These are phyloP conservation scores for Drosophila hydei DNA, from an alignment of 1,140 invertebrate species.

Conservation along the genomic window DNA sequence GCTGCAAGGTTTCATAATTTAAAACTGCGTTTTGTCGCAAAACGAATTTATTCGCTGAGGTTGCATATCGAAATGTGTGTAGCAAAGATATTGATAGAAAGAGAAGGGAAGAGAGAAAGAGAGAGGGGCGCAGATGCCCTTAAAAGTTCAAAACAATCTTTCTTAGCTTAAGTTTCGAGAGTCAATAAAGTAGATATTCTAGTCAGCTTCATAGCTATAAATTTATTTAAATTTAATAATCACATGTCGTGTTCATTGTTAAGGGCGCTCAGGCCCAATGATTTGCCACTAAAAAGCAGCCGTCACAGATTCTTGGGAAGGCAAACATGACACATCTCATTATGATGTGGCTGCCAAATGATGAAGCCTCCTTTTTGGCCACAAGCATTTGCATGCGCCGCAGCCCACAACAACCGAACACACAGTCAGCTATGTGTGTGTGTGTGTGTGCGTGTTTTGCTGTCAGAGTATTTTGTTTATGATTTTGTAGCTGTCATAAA, in stretches of 20 bases:
- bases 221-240: slow-evolving; percentile 58
- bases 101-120: neutral
- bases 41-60: slow-evolving; percentile 66
- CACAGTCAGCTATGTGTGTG: no score
- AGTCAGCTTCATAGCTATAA: neutral
- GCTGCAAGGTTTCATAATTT: slow-evolving; percentile 59
- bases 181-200: neutral
- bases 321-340: slow-evolving; percentile 80
- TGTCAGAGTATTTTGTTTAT: slow-evolving; percentile 80
- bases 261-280: slow-evolving; percentile 23
- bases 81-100: no score
- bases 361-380: slow-evolving; percentile 48
- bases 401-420: no score
- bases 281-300: slow-evolving; percentile 29
- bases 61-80: slow-evolving; percentile 14
- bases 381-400: slow-evolving; percentile 41
- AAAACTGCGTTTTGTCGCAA: slow-evolving; percentile 63
- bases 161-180: neutral
- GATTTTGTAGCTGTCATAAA: slow-evolving; percentile 83
- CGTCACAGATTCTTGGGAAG: slow-evolving; percentile 55
- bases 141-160: neutral
- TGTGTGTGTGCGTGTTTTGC: slow-evolving; percentile 41
- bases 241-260: slow-evolving; percentile 64
- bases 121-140: neutral
- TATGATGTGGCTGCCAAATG: slow-evolving; percentile 67